phyloP scores from a whole-genome alignment of 2,888 invertebrate genomes.

The Euzetes globulus region DNA sequence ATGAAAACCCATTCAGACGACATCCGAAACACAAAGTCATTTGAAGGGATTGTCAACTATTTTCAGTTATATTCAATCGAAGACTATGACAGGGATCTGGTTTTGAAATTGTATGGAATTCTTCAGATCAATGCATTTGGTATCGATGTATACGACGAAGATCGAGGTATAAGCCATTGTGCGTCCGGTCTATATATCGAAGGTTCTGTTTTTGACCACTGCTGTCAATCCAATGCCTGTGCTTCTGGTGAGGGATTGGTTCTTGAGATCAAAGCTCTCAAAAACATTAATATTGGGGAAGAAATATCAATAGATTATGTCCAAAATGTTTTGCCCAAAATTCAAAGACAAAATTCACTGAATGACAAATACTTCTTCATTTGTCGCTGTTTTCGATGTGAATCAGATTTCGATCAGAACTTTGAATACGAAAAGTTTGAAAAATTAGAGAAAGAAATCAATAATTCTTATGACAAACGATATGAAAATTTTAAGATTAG shows the following conservation, averaged over 20 bases:
- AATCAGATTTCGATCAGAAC: not conserved
- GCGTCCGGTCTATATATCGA: conserved; percentile 32
- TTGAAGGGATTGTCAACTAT: conserved; percentile 32
- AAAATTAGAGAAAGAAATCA: not conserved
- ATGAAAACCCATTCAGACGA: conserved; percentile 32
- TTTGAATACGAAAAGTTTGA: conserved; percentile 18
- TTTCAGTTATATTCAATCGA: conserved; percentile 33
- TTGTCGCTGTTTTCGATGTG: conserved; percentile 29
- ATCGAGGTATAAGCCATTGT: conserved; percentile 13
- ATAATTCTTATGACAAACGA: not conserved
- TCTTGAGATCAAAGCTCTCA: conserved; percentile 29
- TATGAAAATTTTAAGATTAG: not conserved
- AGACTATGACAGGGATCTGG: conserved; percentile 12
- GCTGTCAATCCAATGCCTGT: conserved; percentile 30
- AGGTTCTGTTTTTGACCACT: conserved; percentile 33
- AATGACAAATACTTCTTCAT: conserved; percentile 31
- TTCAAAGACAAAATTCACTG: conserved; percentile 23
- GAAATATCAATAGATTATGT: conserved; percentile 33
- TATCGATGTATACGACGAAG: conserved; percentile 26
- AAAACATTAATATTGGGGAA: conserved; percentile 23
- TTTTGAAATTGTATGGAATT: conserved; percentile 30
- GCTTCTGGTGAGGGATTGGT: conserved; percentile 31
- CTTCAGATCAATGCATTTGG: conserved; percentile 33
- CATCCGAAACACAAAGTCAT: conserved; percentile 17
- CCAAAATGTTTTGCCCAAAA: conserved; percentile 26